Evolutionary conservation across 30 jellyfish, hydroid and myxozoan genomes (phyloP).

Genomic region (Hydractinia echinata): DNA sequence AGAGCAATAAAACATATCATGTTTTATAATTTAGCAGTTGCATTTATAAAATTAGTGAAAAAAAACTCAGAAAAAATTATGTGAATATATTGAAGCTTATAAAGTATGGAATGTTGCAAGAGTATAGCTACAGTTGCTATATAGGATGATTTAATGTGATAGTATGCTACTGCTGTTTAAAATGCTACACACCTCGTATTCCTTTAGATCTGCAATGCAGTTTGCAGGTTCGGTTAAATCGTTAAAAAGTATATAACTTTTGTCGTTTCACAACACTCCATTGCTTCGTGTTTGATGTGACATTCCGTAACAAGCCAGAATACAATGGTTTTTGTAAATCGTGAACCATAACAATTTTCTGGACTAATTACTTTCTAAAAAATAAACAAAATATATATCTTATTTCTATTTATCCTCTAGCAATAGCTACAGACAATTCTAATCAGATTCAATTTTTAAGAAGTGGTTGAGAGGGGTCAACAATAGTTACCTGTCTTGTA

Average conservation of each 20-base stretch:
- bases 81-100: neutral
- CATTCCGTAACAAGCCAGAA: constrained; percentile 69
- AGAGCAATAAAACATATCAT: neutral
- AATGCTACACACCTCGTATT: constrained; percentile 45
- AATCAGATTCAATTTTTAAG: neutral
- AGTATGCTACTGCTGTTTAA: neutral
- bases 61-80: neutral
- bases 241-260: constrained; percentile 55
- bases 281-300: constrained; percentile 45
- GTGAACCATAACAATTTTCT: constrained; percentile 31
- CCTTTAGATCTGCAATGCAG: constrained; percentile 49
- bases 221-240: constrained; percentile 66
- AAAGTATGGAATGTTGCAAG: neutral
- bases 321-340: constrained; percentile 53
- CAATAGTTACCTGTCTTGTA: constrained; percentile 21
- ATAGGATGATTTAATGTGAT: too few relatives aligned
- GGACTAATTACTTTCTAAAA: constrained; percentile 8
- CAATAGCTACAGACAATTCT: neutral
- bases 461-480: neutral
- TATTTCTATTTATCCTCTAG: neutral
- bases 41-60: neutral
- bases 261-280: constrained; percentile 72
- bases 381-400: neutral
- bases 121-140: neutral
- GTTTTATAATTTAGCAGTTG: neutral